Conservation (phyloP, 2,888 invertebrate genomes). For the Drosophila glabriapex region DNA sequence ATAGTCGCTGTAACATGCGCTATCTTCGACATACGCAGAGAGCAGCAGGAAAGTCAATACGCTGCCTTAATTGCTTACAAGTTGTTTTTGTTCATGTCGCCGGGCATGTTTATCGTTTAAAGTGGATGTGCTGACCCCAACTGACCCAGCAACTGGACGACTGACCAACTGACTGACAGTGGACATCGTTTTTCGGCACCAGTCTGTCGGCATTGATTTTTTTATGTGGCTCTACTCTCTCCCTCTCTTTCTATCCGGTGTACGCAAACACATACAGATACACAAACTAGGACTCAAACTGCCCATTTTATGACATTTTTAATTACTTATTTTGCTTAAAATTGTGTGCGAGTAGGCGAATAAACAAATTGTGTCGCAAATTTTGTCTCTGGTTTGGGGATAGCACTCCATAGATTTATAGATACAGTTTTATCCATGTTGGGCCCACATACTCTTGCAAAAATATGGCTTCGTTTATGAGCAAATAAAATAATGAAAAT, state of each 20-base stretch:
- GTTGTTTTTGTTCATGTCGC: conserved; percentile 67
- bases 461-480: conserved; percentile 83
- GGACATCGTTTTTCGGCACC: conserved; percentile 54
- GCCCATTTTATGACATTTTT: conserved; percentile 72
- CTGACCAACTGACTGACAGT: conserved; percentile 31
- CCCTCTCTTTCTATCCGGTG: background rate
- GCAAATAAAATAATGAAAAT: conserved; percentile 85
- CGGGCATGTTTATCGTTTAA: conserved; percentile 75
- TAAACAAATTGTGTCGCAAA: conserved; percentile 59
- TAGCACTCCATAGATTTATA: conserved; percentile 44
- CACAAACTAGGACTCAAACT: conserved; percentile 13
- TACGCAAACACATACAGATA: conserved; percentile 20
- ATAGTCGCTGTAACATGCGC: conserved; percentile 19
- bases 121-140: conserved; percentile 63
- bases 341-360: conserved; percentile 62
- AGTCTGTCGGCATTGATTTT: conserved; percentile 74
- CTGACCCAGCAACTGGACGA: conserved; percentile 51
- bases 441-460: conserved; percentile 57
- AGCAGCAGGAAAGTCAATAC: conserved; percentile 58
- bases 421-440: conserved; percentile 35
- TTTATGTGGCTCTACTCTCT: conserved; percentile 42
- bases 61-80: conserved; percentile 76
- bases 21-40: conserved; percentile 32
- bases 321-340: conserved; percentile 76
- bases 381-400: conserved; percentile 19